phyloP scores from a whole-genome alignment of 1,140 invertebrate species.

The Sinonovacula constricta region DNA sequence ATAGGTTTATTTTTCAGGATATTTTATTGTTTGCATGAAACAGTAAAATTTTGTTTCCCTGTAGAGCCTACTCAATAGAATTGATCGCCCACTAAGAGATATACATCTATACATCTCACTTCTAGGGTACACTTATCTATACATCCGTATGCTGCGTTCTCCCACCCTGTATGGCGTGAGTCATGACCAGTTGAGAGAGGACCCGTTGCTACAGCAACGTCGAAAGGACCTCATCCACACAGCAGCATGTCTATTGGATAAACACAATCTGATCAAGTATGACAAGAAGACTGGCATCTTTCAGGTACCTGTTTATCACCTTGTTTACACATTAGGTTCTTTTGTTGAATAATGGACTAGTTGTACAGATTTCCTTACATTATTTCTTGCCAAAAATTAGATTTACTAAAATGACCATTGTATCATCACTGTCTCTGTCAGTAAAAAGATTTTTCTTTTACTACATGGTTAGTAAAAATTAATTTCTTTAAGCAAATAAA shows the following conservation, averaged over 20 bases:
- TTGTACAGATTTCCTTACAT: neutral
- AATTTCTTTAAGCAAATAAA: neutral
- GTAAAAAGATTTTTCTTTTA: neutral
- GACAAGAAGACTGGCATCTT: conserved; percentile 97
- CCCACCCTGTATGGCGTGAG: conserved; percentile 94
- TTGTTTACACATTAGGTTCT: neutral
- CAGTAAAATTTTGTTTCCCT: too few relatives aligned
- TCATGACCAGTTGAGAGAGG: conserved; percentile 84
- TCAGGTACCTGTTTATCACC: conserved; percentile 80
- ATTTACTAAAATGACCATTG: neutral
- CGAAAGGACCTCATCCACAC: conserved; percentile 98
- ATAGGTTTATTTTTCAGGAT: too few relatives aligned
- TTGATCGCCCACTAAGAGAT: too few relatives aligned
- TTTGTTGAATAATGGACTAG: neutral
- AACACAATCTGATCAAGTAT: conserved; percentile 95
- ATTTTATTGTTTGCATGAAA: too few relatives aligned
- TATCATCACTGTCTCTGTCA: neutral
- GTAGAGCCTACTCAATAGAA: too few relatives aligned
- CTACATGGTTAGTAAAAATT: neutral
- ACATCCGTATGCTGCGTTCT: conserved; percentile 84
- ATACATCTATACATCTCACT: too few relatives aligned
- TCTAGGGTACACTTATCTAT: conserved; percentile 94
- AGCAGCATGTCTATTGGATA: conserved; percentile 93
- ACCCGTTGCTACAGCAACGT: conserved; percentile 91
- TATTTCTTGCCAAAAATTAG: too few relatives aligned